Evolutionary conservation across 1,140 invertebrate genomes (phyloP), one percentile per base, ranked within the genome.

Genomic region (Drusus annulatus): DNA sequence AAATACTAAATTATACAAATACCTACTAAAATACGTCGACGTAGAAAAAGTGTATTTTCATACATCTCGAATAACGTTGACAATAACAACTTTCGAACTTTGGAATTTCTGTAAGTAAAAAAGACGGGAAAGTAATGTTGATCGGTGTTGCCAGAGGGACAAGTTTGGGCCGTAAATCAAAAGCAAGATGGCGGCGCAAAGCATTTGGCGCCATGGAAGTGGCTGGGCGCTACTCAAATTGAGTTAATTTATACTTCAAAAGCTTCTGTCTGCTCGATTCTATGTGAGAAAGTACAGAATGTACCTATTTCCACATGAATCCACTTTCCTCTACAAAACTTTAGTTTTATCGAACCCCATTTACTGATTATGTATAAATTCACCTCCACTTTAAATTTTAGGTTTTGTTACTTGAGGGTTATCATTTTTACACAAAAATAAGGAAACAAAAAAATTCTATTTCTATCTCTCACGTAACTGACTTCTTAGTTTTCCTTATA

Each of bases 161-260:
- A 60, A 60, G 23, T 60, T 60, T 60, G 3, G 13, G 5, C 58
- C 2, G 23, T 60, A 60, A 60, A 60, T 60, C 58, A 60, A 60
- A 60, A 25, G 19, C 58, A 60, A 60, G 21, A 60, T 60, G 58
- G 58, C 58, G 58, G 58, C 58, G 19, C 23, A 60, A 19, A 21
- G 58, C 19, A 23, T 25, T 60, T 23, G 58, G 58, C 58, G 58
- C 58, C 58, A 60, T 8, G 21, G 19, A 45, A 60, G 58, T 23
- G 58, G 19, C 19, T 23, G 3, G 21, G 8, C 21, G 23, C 58
- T 19, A 60, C 58, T 25, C 58, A 60, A 60, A 60, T 60, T 60
- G 19, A 60, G 58, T 60, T 60, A 60, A 60, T 60, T 60, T 25
- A 23, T 19, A 23, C 13, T 23, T 60, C 19, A 13, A 21, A 56